phyloP scores from a whole-genome alignment of 23 tunicate species.

The Halocynthia aurantium region DNA sequence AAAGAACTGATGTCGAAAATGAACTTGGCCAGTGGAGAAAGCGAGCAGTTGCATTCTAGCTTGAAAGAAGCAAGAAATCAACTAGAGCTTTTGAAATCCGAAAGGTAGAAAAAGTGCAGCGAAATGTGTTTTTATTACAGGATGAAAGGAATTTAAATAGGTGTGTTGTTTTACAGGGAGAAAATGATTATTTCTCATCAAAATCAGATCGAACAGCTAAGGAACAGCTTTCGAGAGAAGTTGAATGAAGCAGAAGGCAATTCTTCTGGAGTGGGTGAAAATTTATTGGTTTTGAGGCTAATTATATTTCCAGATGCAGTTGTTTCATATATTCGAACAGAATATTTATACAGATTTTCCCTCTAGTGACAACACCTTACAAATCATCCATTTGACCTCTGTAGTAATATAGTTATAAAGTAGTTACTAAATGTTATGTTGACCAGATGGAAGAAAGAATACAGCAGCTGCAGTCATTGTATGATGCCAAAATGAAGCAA shows the following conservation, averaged over 20 bases:
- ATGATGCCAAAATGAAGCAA: constrained; percentile 36
- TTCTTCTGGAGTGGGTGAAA: constrained; percentile 15
- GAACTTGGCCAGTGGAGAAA: constrained; percentile 23
- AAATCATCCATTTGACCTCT: too few relatives aligned
- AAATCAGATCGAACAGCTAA: constrained; percentile 68
- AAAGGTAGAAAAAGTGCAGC: constrained; percentile 27
- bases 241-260: constrained; percentile 35
- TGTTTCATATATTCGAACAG: too few relatives aligned
- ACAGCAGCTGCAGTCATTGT: constrained; percentile 7
- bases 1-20: constrained; percentile 24
- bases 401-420: too few relatives aligned
- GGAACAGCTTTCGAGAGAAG: constrained; percentile 58
- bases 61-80: constrained; percentile 39
- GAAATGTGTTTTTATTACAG: not conserved
- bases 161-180: constrained; percentile 22
- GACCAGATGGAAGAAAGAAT: constrained; percentile 12
- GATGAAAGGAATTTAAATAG: not conserved
- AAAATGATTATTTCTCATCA: constrained; percentile 77
- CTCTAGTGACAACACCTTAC: too few relatives aligned
- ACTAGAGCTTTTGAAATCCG: constrained; percentile 36
- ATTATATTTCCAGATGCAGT: not conserved
- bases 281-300: not conserved
- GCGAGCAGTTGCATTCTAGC: constrained; percentile 27
- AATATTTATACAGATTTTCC: too few relatives aligned
- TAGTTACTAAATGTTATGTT: not conserved